These are phyloP conservation scores for Apostichopus parvimensis DNA, from an alignment of 35 echinoderm and acorn worm genomes.

Conservation along the genomic window DNA sequence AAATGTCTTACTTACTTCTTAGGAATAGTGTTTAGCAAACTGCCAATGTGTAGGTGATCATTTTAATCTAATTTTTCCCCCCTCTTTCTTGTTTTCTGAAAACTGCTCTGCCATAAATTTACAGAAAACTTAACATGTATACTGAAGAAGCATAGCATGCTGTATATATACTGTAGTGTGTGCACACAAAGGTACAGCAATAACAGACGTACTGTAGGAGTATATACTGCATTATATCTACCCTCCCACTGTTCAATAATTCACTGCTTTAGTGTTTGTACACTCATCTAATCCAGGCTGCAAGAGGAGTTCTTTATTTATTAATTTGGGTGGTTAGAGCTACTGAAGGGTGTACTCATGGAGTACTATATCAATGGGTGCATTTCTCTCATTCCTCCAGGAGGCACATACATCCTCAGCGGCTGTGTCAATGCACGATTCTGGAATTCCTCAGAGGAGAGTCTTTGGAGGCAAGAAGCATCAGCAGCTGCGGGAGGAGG, in stretches of 20 bases:
- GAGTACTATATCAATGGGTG: not conserved
- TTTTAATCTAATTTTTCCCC: too few species aligned
- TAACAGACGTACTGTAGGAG: not conserved
- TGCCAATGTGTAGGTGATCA: too few species aligned
- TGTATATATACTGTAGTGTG: not conserved
- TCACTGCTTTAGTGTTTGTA: not conserved
- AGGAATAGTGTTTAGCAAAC: too few species aligned
- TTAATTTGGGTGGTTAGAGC: constrained; percentile 26
- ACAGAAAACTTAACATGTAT: too few species aligned
- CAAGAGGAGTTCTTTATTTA: constrained; percentile 42
- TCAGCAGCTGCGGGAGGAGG: not conserved
- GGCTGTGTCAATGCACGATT: constrained; percentile 57
- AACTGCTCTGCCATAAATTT: too few species aligned
- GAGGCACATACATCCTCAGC: constrained; percentile 63
- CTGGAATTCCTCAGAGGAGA: constrained; percentile 62
- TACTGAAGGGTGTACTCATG: not conserved
- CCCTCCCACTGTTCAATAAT: not conserved
- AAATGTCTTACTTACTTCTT: too few species aligned
- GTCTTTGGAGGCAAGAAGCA: constrained; percentile 40
- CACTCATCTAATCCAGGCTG: not conserved
- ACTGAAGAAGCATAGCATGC: not conserved
- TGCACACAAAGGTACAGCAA: not conserved
- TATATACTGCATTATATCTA: not conserved
- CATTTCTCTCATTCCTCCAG: constrained; percentile 58
- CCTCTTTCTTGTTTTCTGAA: too few species aligned